Conservation (phyloP, 2,797 vertebrate species). For the Pristis pectinata region DNA sequence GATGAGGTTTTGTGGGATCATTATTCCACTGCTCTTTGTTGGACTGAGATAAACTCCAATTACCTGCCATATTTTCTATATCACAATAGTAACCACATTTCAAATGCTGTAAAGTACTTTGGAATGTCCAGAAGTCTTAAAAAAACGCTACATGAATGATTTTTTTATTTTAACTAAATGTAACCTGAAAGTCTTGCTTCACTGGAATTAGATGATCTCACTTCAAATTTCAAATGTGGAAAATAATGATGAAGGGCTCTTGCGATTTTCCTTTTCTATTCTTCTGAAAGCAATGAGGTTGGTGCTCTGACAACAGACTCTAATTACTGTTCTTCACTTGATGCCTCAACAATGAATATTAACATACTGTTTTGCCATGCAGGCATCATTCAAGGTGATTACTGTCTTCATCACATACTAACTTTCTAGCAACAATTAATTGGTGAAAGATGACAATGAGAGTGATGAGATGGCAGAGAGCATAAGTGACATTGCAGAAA, state of each 20-base stretch:
- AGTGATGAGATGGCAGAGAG: neutral
- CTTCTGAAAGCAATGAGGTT: neutral
- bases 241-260: neutral
- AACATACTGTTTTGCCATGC: neutral
- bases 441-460: neutral
- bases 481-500: neutral
- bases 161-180: neutral
- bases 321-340: neutral
- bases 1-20: neutral
- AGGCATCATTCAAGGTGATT: neutral
- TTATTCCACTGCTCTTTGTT: neutral
- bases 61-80: neutral
- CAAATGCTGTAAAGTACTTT: neutral
- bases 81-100: neutral
- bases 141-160: neutral
- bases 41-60: neutral
- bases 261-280: neutral
- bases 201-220: neutral
- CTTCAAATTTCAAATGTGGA: neutral
- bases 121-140: neutral
- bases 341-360: neutral
- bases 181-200: neutral
- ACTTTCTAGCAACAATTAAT: neutral
- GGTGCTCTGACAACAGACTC: neutral
- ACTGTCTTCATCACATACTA: neutral